Conservation (phyloP, 2,113 vertebrate genomes). For the Apus apus region DNA sequence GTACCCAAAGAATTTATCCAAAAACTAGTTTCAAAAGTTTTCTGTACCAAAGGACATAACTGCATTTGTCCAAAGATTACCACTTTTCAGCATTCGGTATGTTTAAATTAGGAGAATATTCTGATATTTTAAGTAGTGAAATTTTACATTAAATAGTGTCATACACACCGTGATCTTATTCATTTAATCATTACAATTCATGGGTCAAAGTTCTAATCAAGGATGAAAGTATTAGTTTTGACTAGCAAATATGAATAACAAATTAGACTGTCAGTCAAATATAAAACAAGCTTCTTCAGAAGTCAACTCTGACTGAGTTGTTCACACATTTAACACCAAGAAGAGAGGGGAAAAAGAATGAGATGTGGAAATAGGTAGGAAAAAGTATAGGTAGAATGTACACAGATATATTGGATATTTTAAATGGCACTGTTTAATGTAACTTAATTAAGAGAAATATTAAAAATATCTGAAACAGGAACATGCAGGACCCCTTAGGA, state of each 20-base stretch:
- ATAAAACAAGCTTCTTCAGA: background rate
- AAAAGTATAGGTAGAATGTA: background rate
- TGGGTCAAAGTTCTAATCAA: background rate
- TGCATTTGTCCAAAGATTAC: background rate
- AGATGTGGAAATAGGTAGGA: background rate
- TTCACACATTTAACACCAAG: background rate
- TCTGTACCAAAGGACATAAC: background rate
- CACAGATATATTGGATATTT: background rate
- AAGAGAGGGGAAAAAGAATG: background rate
- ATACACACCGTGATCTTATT: background rate
- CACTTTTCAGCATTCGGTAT: background rate
- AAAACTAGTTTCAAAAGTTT: background rate
- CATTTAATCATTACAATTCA: background rate
- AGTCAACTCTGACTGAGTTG: background rate
- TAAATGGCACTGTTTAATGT: background rate
- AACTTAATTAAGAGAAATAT: background rate
- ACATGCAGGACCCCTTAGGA: background rate
- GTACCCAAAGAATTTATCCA: background rate
- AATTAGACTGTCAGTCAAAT: background rate
- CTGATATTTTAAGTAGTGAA: background rate
- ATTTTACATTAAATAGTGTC: background rate
- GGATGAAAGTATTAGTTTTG: background rate
- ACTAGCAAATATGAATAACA: background rate
- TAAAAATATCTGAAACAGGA: background rate
- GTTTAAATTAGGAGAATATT: background rate